Conservation (phyloP, 1,140 invertebrate species). For the Hypothenemus hampei region DNA sequence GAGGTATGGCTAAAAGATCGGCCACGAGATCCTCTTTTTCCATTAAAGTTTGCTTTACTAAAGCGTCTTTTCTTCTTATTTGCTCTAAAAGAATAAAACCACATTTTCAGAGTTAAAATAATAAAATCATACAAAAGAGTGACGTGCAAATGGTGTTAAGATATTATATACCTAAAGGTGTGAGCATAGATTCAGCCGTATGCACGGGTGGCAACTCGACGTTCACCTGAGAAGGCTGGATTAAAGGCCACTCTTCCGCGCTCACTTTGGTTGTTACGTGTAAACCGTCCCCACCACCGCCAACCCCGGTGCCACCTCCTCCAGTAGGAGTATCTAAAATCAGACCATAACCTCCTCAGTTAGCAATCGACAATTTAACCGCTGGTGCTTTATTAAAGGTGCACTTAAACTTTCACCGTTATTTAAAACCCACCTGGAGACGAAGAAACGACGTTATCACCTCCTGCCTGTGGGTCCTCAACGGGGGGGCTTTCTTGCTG, state of each 20-base stretch:
- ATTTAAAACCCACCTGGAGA: not conserved
- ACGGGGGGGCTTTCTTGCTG: not conserved
- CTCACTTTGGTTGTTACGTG: conserved; percentile 39
- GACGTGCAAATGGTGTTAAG: too few species aligned
- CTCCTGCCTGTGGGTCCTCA: conserved; percentile 1
- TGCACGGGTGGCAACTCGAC: conserved; percentile 68
- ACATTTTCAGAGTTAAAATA: too few species aligned
- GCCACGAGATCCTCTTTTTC: conserved; percentile 73
- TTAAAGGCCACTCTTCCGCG: conserved; percentile 59
- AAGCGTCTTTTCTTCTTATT: conserved; percentile 65
- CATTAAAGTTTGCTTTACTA: conserved; percentile 63
- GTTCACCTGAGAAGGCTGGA: conserved; percentile 75
- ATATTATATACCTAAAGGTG: conserved; percentile 70
- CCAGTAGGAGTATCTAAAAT: conserved; percentile 45
- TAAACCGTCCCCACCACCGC: too few species aligned
- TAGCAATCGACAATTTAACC: not conserved
- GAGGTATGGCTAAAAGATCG: conserved; percentile 69
- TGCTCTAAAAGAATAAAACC: conserved; percentile 55
- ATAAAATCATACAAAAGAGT: conserved; percentile 20
- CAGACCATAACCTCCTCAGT: conserved; percentile 25
- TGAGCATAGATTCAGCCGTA: conserved; percentile 72
- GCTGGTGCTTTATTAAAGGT: not conserved
- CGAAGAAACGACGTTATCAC: too few species aligned
- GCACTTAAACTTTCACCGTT: not conserved
- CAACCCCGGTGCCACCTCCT: too few species aligned